Evolutionary conservation across 2,113 vertebrate genomes (phyloP).

Genomic region (Caracal caracal): DNA sequence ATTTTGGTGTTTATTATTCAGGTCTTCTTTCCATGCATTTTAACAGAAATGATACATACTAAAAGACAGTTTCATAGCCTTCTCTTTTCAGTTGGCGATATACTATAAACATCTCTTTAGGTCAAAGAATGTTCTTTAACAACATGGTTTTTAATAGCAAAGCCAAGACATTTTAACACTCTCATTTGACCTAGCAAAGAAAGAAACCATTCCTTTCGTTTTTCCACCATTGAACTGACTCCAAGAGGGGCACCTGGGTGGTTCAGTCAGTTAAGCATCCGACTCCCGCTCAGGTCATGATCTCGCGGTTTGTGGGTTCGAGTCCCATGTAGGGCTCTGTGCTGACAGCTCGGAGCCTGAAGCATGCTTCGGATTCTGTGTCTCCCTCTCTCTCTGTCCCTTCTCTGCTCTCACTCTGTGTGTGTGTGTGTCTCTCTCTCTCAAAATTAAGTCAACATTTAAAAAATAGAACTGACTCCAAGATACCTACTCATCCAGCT

Average conservation of each 20-base stretch:
- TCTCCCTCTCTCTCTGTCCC: too few species aligned
- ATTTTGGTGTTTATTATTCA: conserved; percentile 30
- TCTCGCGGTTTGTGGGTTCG: too few species aligned
- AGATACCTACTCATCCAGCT: not conserved
- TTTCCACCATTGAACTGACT: not conserved
- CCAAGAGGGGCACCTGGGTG: too few species aligned
- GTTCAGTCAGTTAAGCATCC: too few species aligned
- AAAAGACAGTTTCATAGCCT: conserved; percentile 17
- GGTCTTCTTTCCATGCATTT: not conserved
- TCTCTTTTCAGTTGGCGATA: conserved; percentile 32
- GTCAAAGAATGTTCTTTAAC: conserved; percentile 43
- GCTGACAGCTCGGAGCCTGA: too few species aligned
- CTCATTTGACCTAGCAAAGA: conserved; percentile 35
- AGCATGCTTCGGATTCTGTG: too few species aligned
- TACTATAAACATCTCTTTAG: conserved; percentile 14
- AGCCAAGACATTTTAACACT: conserved; percentile 27
- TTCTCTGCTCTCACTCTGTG: too few species aligned
- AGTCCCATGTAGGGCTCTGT: too few species aligned
- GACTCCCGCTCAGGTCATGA: too few species aligned
- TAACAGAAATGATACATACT: conserved; percentile 15
- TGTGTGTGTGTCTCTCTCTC: too few species aligned
- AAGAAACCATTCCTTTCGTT: not conserved
- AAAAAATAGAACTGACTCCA: not conserved
- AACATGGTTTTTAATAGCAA: not conserved
- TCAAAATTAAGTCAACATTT: too few species aligned